Conservation (phyloP, 2,888 invertebrate genomes). For the Coenonympha arcania region DNA sequence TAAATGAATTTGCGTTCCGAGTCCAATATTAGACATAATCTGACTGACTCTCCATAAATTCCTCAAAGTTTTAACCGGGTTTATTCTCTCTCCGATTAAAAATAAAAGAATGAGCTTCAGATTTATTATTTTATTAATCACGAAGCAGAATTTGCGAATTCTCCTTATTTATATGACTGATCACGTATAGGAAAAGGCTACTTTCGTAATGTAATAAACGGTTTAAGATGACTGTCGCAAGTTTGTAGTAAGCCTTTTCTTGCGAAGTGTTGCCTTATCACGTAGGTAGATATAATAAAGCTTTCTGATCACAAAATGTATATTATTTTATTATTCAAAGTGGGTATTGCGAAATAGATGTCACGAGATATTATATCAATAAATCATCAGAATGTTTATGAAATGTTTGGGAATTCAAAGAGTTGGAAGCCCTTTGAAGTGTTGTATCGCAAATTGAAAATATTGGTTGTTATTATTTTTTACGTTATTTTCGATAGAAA, state of each 20-base stretch:
- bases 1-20: too few relatives aligned
- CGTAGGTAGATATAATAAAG: not conserved
- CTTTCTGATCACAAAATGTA: constrained; percentile 7
- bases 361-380: constrained; percentile 4
- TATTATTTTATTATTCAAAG: too few relatives aligned
- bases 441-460: not conserved
- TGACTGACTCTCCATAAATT: too few relatives aligned
- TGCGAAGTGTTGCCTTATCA: not conserved
- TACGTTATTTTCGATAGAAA: too few relatives aligned
- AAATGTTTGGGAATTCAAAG: not conserved
- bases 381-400: constrained; percentile 5
- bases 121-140: too few relatives aligned
- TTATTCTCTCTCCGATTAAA: too few relatives aligned
- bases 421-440: not conserved
- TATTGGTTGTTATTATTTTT: not conserved
- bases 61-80: too few relatives aligned
- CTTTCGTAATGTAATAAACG: not conserved
- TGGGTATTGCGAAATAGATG: constrained; percentile 9
- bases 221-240: not conserved
- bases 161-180: too few relatives aligned
- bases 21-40: too few relatives aligned
- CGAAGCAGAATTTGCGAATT: too few relatives aligned
- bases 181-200: too few relatives aligned
- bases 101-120: too few relatives aligned
- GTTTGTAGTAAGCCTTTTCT: not conserved